Evolutionary conservation across 2,888 invertebrate species (phyloP).

Genomic region (Conomelus anceps): DNA sequence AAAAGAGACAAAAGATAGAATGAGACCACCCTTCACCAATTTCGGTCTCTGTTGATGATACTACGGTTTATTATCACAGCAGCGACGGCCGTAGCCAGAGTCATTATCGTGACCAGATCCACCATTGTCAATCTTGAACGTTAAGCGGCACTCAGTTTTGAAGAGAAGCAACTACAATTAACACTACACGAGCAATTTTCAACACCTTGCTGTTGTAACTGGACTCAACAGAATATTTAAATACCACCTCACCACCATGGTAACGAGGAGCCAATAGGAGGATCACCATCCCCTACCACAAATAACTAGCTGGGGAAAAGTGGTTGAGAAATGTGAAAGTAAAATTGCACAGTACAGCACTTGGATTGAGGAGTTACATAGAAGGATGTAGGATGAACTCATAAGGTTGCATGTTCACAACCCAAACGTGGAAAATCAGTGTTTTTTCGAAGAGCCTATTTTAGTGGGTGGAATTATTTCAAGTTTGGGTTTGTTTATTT

Average conservation of each 20-base stretch:
- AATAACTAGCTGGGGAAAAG: too few species aligned
- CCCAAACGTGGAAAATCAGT: too few species aligned
- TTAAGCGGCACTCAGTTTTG: not conserved
- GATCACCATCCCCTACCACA: too few species aligned
- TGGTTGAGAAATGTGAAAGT: too few species aligned
- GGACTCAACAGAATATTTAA: not conserved
- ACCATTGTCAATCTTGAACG: not conserved
- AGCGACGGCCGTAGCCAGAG: not conserved
- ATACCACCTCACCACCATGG: not conserved
- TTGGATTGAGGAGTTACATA: too few species aligned
- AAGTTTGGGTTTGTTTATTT: too few species aligned
- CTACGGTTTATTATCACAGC: not conserved
- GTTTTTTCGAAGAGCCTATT: too few species aligned
- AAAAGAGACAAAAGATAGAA: not conserved
- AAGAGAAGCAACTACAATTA: not conserved
- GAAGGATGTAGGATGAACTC: too few species aligned
- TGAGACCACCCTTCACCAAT: not conserved
- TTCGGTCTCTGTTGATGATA: not conserved
- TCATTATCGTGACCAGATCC: too few species aligned
- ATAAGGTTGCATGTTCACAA: too few species aligned
- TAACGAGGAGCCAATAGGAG: not conserved
- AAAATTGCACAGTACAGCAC: too few species aligned
- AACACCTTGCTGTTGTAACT: not conserved
- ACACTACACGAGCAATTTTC: not conserved
- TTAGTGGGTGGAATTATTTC: too few species aligned